Base-by-base conservation (phyloP, 1,140 invertebrate genomes). In the Brevipalpus yothersi region DNA sequence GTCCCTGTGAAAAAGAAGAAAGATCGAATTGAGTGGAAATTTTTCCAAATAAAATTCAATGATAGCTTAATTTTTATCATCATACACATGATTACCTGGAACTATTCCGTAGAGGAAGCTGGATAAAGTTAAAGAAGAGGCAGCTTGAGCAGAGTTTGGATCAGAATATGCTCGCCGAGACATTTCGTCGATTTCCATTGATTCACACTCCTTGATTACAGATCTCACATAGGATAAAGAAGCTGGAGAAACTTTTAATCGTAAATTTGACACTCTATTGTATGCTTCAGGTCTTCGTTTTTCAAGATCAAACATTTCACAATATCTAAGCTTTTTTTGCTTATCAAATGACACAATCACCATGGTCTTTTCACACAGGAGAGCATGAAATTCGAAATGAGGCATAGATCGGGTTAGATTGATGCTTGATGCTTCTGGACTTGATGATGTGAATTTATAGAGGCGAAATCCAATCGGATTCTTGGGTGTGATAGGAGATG, bases 1-100 rank as follows among this genome's bases (percentile, higher is more conserved):
- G 79, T 81, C 19, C 76, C 77, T 67, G 43, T 15, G 5, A 5
- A 51, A 2, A 3, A n/a, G 8, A 49, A n/a, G n/a, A 17, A 17
- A 51, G 2, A 51, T 10, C 3, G 2, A 51, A 51, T 17, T n/a
- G 17, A 10, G n/a, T n/a, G n/a, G n/a, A n/a, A n/a, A n/a, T n/a
- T n/a, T n/a, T n/a, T n/a, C n/a, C n/a, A n/a, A n/a, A n/a, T n/a
- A n/a, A n/a, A n/a, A n/a, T n/a, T n/a, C n/a, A n/a, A 11, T n/a
- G n/a, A 45, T 45, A 11, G 43, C 43, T 10, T 11, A 45, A 45
- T 11, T 45, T n/a, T 11, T 11, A 45, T 45, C 43, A 45, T 10
- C 43, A n/a, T 11, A 45, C 10, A n/a, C 43, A 11, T 45, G 31
- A 31, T 31, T 31, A 31, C 31, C 31, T 31, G 31, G 31, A 31